These are phyloP conservation scores for Vesta saturnalis DNA, from an alignment of 2,888 invertebrate genomes.

Conservation along the genomic window DNA sequence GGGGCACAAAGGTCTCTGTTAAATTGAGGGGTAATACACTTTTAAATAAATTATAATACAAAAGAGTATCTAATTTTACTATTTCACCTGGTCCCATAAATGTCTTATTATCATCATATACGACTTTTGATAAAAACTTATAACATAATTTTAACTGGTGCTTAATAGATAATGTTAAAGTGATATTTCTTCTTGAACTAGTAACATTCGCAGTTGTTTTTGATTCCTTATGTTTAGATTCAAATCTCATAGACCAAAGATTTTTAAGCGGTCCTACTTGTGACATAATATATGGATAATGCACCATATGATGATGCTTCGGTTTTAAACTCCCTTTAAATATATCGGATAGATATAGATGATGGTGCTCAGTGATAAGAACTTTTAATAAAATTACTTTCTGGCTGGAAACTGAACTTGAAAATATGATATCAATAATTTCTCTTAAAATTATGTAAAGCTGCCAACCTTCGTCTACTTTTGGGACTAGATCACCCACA, in stretches of 20 bases:
- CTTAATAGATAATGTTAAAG: constrained; percentile 28
- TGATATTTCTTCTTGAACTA: constrained; percentile 33
- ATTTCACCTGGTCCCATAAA: neutral
- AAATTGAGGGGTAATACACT: neutral
- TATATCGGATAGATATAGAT: constrained; percentile 26
- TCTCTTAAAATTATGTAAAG: neutral
- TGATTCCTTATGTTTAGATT: constrained; percentile 40
- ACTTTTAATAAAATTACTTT: constrained; percentile 7
- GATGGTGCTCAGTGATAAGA: constrained; percentile 31
- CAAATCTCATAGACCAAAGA: constrained; percentile 39
- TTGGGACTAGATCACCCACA: constrained; percentile 30
- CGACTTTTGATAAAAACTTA: constrained; percentile 5
- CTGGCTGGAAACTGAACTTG: neutral
- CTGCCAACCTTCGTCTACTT: constrained; percentile 16
- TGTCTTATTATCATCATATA: neutral
- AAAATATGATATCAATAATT: constrained; percentile 7
- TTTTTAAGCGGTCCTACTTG: constrained; percentile 39
- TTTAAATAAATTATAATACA: neutral
- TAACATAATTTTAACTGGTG: constrained; percentile 25
- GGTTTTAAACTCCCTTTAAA: too few species aligned
- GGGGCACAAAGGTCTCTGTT: neutral
- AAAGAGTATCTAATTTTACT: neutral
- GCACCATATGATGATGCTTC: constrained; percentile 41
- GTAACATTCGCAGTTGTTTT: constrained; percentile 31
- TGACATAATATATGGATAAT: constrained; percentile 37